Evolutionary conservation across 2,113 vertebrate species (phyloP).

Genomic region (Ptychochromis oligacanthus): DNA sequence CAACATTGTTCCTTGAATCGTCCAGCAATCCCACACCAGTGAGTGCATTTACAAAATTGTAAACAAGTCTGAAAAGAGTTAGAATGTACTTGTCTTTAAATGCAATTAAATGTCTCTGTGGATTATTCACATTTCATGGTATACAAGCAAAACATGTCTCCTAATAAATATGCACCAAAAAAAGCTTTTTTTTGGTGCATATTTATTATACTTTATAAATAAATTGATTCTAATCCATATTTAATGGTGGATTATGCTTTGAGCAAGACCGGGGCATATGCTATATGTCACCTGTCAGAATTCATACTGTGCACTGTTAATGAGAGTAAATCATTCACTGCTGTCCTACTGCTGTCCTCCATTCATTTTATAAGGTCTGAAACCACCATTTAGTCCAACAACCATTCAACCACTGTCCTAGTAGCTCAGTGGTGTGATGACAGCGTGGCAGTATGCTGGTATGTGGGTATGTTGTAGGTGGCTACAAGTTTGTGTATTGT

Average conservation of each 20-base stretch:
- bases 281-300: neutral
- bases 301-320: neutral
- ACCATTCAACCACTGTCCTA: neutral
- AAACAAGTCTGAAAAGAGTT: constrained; percentile 7
- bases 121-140: neutral
- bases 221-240: neutral
- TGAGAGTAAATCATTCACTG: neutral
- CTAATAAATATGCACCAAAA: neutral
- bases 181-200: neutral
- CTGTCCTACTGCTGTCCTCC: neutral
- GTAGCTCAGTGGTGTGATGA: constrained; percentile 6
- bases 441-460: constrained; percentile 1
- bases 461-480: neutral
- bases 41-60: constrained; percentile 7
- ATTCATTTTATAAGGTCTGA: constrained; percentile 35
- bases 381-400: neutral
- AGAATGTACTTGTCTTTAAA: neutral
- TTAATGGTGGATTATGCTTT: neutral
- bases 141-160: neutral
- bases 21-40: neutral
- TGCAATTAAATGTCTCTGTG: neutral
- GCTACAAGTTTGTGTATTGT: neutral
- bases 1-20: constrained; percentile 27
- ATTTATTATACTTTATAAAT: neutral
- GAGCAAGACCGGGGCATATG: neutral